Evolutionary conservation across 1,140 invertebrate genomes (phyloP).

Genomic region (Tetramorium parvispinum): DNA sequence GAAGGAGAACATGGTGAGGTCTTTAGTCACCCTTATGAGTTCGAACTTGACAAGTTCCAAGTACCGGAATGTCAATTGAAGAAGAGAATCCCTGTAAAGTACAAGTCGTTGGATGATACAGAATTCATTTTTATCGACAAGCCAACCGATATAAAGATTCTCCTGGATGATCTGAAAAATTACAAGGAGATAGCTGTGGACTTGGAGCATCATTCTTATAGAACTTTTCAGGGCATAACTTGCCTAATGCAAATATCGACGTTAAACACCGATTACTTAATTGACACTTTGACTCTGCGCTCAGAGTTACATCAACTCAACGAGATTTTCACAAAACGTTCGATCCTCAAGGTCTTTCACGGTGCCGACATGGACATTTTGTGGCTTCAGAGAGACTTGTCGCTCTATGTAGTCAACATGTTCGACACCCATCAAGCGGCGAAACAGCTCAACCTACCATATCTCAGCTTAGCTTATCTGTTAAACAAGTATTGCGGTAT

Average conservation of each 20-base stretch:
- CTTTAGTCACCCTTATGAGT: conserved; percentile 94
- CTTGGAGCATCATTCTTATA: conserved; percentile 95
- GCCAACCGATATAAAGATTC: conserved; percentile 87
- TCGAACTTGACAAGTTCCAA: conserved; percentile 92
- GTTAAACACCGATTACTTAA: conserved; percentile 93
- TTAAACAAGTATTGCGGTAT: conserved; percentile 93
- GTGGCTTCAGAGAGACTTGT: conserved; percentile 98
- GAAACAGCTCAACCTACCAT: conserved; percentile 90
- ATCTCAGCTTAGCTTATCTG: conserved; percentile 92
- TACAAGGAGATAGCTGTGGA: conserved; percentile 93
- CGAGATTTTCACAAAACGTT: conserved; percentile 96
- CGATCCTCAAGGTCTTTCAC: conserved; percentile 97
- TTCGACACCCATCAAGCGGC: conserved; percentile 98
- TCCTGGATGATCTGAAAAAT: conserved; percentile 89
- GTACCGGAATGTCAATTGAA: conserved; percentile 86
- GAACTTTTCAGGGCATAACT: conserved; percentile 94
- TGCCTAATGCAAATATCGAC: conserved; percentile 99
- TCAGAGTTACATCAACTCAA: conserved; percentile 95
- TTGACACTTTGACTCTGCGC: conserved; percentile 95
- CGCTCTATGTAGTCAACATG: conserved; percentile 98
- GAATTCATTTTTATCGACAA: conserved; percentile 90
- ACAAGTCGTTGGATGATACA: conserved; percentile 88
- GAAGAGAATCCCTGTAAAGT: conserved; percentile 81
- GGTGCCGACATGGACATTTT: conserved; percentile 95
- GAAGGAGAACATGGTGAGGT: conserved; percentile 88